phyloP scores from a whole-genome alignment of 2,797 vertebrate genomes.

The Crenichthys baileyi region DNA sequence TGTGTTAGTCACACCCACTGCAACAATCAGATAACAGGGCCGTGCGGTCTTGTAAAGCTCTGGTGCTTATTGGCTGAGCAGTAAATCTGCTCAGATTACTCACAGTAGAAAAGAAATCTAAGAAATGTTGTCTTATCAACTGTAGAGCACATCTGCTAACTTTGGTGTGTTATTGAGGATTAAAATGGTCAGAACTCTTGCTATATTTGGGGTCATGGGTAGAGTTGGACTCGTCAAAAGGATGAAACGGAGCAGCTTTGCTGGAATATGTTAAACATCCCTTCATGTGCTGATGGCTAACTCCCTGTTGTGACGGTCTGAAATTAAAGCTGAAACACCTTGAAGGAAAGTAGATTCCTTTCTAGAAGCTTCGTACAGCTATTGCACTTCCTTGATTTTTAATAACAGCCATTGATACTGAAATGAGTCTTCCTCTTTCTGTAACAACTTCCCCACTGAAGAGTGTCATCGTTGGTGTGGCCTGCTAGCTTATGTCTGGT shows the following conservation, averaged over 20 bases:
- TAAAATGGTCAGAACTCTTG: neutral
- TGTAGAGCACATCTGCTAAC: neutral
- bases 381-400: neutral
- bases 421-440: too few relatives aligned
- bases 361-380: neutral
- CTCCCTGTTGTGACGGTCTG: neutral
- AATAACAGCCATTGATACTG: too few relatives aligned
- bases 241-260: neutral
- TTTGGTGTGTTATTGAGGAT: neutral
- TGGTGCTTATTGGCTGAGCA: constrained; percentile 27
- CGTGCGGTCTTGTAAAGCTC: constrained; percentile 36
- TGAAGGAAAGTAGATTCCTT: neutral
- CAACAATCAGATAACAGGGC: constrained; percentile 34
- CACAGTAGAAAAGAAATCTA: constrained; percentile 21
- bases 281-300: neutral
- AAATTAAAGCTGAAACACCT: neutral
- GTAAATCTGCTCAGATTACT: constrained; percentile 36
- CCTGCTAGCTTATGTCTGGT: too few relatives aligned
- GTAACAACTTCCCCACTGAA: too few relatives aligned
- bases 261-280: neutral
- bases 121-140: constrained; percentile 28
- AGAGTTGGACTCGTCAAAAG: neutral
- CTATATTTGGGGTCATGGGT: neutral
- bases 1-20: constrained; percentile 18
- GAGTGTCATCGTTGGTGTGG: too few relatives aligned